phyloP scores from a whole-genome alignment of 2,113 vertebrate genomes.

The Bothrops jararaca region DNA sequence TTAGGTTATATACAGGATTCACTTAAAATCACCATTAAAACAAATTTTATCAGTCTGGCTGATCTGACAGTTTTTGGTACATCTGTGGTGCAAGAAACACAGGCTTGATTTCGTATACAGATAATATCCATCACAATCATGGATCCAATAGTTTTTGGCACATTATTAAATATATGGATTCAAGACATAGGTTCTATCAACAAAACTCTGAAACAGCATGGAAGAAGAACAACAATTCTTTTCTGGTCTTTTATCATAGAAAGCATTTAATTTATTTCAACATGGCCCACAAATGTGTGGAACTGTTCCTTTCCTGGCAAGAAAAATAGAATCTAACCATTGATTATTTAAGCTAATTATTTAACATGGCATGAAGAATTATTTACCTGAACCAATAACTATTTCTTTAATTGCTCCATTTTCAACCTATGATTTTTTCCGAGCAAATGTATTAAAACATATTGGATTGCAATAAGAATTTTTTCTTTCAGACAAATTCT shows the following conservation, averaged over 20 bases:
- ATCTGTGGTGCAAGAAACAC: neutral
- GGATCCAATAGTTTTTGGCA: neutral
- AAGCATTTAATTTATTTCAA: neutral
- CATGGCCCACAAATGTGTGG: neutral
- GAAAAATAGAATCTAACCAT: neutral
- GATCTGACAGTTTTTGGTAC: neutral
- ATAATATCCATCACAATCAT: neutral
- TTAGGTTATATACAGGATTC: neutral
- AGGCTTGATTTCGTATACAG: neutral
- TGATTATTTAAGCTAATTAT: neutral
- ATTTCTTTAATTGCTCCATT: constrained; percentile 4
- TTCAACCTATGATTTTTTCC: constrained; percentile 39
- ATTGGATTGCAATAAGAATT: neutral
- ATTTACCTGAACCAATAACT: constrained; percentile 3
- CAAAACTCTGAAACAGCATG: neutral
- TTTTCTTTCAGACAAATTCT: neutral
- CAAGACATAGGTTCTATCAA: neutral
- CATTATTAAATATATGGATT: neutral
- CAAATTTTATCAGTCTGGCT: neutral
- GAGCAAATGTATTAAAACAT: constrained; percentile 8
- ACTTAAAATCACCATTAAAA: neutral
- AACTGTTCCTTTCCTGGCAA: neutral
- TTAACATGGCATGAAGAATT: neutral
- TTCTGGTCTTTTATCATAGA: neutral
- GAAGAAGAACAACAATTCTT: neutral